Conservation (phyloP, 2,113 vertebrate species). For the Triplophysa siluroides region DNA sequence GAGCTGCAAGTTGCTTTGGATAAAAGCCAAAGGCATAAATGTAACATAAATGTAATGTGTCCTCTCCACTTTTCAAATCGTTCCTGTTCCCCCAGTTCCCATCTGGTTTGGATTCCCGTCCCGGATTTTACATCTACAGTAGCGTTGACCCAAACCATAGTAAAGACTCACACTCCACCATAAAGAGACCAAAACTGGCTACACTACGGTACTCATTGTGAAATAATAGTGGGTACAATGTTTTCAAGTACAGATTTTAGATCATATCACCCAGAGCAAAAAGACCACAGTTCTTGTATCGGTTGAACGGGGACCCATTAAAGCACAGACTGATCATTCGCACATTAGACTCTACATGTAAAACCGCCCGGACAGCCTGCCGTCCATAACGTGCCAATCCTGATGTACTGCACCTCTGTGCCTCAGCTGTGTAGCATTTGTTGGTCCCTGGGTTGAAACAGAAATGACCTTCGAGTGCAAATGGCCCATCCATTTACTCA, state of each 20-base stretch:
- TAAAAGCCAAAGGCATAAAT: no score
- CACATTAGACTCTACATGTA: constrained; percentile 12
- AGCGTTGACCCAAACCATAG: neutral
- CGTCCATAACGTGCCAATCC: neutral
- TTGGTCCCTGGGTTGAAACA: constrained; percentile 28
- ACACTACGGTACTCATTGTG: neutral
- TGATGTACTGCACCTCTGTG: constrained; percentile 22
- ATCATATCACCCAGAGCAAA: neutral
- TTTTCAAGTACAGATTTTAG: neutral
- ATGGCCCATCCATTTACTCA: constrained; percentile 42
- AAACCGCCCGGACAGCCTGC: constrained; percentile 16
- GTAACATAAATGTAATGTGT: no score
- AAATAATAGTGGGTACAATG: neutral
- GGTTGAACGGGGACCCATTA: neutral
- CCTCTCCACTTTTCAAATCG: no score
- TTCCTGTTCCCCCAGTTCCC: neutral
- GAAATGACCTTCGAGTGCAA: constrained; percentile 36
- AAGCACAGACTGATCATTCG: constrained; percentile 7
- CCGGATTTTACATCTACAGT: neutral
- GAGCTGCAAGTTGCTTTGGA: no score
- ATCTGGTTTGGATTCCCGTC: neutral
- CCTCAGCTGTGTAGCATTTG: constrained; percentile 26
- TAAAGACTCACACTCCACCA: neutral
- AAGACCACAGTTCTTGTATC: neutral
- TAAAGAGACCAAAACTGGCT: neutral